Conservation (phyloP, 37 sponge, comb jelly and placozoan genomes). For the Trichoplax adhaerens region DNA sequence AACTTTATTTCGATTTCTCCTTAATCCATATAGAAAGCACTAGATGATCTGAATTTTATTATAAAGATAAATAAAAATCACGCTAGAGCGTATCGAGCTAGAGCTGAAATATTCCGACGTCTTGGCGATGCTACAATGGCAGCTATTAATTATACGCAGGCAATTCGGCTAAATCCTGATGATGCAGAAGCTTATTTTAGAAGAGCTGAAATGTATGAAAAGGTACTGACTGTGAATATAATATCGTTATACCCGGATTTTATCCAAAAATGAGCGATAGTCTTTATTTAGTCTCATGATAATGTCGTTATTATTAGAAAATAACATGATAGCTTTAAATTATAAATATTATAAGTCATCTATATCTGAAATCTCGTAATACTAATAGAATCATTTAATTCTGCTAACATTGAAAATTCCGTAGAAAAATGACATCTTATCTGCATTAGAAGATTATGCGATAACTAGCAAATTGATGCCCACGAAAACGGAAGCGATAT, state of each 20-base stretch:
- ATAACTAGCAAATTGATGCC: conserved; percentile 32
- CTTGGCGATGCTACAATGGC: conserved; percentile 16
- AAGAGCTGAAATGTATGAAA: conserved; percentile 59
- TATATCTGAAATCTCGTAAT: too few species aligned
- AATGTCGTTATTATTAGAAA: too few species aligned
- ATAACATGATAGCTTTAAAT: too few species aligned
- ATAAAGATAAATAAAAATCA: conserved; percentile 45
- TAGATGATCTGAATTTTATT: conserved; percentile 38
- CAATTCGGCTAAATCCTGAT: conserved; percentile 25
- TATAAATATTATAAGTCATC: too few species aligned
- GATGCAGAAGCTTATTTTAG: conserved; percentile 33
- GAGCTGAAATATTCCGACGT: conserved; percentile 10
- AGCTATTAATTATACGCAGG: conserved; percentile 27
- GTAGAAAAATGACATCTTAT: conserved; percentile 31
- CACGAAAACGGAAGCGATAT: conserved; percentile 28
- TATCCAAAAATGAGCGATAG: too few species aligned
- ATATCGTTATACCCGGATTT: too few species aligned
- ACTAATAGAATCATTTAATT: too few species aligned
- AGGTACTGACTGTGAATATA: conserved; percentile 1
- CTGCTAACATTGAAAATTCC: neutral
- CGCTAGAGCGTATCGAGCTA: conserved; percentile 28
- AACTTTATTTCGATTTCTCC: neutral
- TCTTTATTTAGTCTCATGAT: too few species aligned
- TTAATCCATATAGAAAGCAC: conserved; percentile 16
- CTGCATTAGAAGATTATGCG: conserved; percentile 57